phyloP scores from a whole-genome alignment of 2,113 vertebrate species.

The Hepsetus odoe region DNA sequence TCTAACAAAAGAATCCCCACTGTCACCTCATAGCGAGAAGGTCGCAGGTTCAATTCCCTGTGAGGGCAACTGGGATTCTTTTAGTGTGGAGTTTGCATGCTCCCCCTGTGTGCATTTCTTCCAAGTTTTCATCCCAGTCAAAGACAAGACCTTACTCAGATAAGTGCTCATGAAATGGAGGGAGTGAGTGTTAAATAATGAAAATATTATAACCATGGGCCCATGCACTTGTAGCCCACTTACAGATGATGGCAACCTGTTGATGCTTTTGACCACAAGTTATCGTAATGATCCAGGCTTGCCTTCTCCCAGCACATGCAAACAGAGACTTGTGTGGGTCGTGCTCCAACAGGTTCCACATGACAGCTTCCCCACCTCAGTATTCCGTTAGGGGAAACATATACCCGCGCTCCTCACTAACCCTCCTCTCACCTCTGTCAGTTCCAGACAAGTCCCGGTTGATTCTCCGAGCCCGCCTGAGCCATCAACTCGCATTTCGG shows the following conservation, averaged over 20 bases:
- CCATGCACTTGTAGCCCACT: neutral
- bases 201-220: too few relatives aligned
- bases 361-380: slow-evolving; percentile 22
- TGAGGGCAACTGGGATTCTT: too few relatives aligned
- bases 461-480: slow-evolving; percentile 10
- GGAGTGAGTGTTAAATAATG: too few relatives aligned
- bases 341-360: slow-evolving; percentile 16
- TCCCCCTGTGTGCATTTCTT: too few relatives aligned
- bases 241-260: neutral
- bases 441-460: slow-evolving; percentile 27
- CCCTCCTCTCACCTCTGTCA: slow-evolving; percentile 20
- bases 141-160: too few relatives aligned
- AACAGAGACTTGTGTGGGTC: neutral
- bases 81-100: too few relatives aligned
- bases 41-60: too few relatives aligned
- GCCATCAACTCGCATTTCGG: slow-evolving; percentile 9
- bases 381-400: neutral
- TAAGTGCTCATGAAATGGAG: too few relatives aligned
- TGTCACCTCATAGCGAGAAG: too few relatives aligned
- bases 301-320: neutral
- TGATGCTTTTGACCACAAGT: neutral
- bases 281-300: neutral
- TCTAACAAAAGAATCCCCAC: too few relatives aligned
- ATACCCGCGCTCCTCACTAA: slow-evolving; percentile 3
- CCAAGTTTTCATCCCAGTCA: too few relatives aligned